Conservation (phyloP, 2,888 invertebrate genomes). For the Eretmocerus hayati region DNA sequence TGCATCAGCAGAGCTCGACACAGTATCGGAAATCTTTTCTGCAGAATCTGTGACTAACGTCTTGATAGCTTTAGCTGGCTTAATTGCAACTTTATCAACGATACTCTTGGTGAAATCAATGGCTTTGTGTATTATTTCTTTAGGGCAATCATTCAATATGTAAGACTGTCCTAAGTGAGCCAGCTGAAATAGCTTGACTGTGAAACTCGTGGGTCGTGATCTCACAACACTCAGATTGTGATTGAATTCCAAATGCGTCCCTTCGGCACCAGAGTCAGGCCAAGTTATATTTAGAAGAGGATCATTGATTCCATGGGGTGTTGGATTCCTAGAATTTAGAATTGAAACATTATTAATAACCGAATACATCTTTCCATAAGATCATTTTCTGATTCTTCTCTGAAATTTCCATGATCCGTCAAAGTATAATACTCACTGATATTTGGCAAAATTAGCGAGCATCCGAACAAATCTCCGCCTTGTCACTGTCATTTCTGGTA, state of each 20-base stretch:
- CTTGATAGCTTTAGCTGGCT: too few species aligned
- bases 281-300: slow-evolving; percentile 16
- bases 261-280: slow-evolving; percentile 21
- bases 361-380: too few species aligned
- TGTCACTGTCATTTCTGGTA: slow-evolving; percentile 33
- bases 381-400: too few species aligned
- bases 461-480: slow-evolving; percentile 49
- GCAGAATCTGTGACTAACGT: too few species aligned
- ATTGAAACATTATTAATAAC: neutral
- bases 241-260: slow-evolving; percentile 22
- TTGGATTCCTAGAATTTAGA: slow-evolving; percentile 26
- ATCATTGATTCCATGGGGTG: slow-evolving; percentile 18
- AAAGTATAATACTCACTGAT: slow-evolving; percentile 23
- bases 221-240: slow-evolving; percentile 1
- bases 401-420: too few species aligned
- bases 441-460: slow-evolving; percentile 59
- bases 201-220: slow-evolving; percentile 8
- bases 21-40: too few species aligned
- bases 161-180: slow-evolving; percentile 8
- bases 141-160: slow-evolving; percentile 11
- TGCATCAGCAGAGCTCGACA: too few species aligned
- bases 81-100: too few species aligned
- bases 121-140: neutral
- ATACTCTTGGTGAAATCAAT: neutral
- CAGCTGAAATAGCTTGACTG: slow-evolving; percentile 2